Conservation (phyloP, 2,888 invertebrate genomes). For the Tigriopus californicus region DNA sequence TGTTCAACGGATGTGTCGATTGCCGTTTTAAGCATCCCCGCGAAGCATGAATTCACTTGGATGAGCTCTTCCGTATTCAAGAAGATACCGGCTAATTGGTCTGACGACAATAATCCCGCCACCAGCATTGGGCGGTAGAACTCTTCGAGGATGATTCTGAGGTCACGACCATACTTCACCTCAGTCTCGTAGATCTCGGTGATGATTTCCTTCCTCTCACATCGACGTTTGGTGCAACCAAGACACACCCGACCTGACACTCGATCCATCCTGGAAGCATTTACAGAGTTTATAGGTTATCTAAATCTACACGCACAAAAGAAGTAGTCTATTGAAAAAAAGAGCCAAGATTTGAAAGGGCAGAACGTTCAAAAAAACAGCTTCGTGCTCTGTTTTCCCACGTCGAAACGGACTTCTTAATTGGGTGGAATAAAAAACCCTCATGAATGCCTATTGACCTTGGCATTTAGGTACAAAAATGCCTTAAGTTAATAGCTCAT, state of each 20-base stretch:
- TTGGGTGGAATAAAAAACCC: too few species aligned
- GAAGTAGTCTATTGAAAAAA: too few species aligned
- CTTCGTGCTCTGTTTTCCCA: too few species aligned
- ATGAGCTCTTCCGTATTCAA: constrained; percentile 79
- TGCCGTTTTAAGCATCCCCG: constrained; percentile 64
- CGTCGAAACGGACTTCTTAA: too few species aligned
- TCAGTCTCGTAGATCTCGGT: constrained; percentile 90
- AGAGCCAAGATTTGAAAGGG: too few species aligned
- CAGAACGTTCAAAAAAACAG: too few species aligned
- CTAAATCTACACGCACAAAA: too few species aligned
- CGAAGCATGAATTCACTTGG: constrained; percentile 52
- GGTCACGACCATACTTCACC: constrained; percentile 78
- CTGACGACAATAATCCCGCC: constrained; percentile 70
- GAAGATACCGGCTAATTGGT: constrained; percentile 78
- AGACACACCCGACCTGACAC: constrained; percentile 39
- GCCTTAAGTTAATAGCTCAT: too few species aligned
- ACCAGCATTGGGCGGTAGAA: constrained; percentile 80
- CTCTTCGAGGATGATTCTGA: constrained; percentile 78
- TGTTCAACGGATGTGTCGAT: constrained; percentile 51
- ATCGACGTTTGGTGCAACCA: constrained; percentile 63
- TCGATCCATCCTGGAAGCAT: constrained; percentile 1
- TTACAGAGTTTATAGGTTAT: background rate
- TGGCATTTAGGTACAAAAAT: too few species aligned
- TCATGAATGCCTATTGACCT: too few species aligned
- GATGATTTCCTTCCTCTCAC: constrained; percentile 80